phyloP scores from a whole-genome alignment of 1,140 invertebrate genomes.

The Ruditapes philippinarum region DNA sequence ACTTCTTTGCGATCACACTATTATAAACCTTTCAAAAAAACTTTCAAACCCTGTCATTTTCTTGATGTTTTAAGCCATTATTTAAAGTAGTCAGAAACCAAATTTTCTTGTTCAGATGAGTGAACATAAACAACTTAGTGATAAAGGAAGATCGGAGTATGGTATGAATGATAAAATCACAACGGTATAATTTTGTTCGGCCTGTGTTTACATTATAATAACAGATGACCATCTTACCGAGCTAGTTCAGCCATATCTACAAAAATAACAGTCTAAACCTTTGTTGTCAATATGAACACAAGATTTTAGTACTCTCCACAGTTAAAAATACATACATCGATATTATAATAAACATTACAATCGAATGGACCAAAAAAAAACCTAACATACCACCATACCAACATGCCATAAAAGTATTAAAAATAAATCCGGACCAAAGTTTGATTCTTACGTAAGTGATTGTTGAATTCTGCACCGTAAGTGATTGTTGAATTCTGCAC shows the following conservation, averaged over 20 bases:
- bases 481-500: neutral
- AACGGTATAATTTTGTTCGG: neutral
- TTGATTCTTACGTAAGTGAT: neutral
- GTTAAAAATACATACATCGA: neutral
- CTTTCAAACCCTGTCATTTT: too few relatives aligned
- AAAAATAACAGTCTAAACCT: neutral
- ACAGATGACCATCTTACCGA: neutral
- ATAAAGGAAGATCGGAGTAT: neutral
- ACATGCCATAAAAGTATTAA: neutral
- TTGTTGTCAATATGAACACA: too few relatives aligned
- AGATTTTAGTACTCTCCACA: too few relatives aligned
- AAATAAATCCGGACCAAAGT: neutral
- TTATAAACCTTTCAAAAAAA: too few relatives aligned
- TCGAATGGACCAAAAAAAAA: too few relatives aligned
- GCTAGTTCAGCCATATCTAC: neutral
- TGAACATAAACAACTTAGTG: too few relatives aligned
- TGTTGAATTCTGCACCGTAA: neutral
- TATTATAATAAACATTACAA: too few relatives aligned
- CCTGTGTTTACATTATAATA: neutral
- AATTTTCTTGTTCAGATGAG: too few relatives aligned
- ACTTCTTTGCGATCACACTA: too few relatives aligned
- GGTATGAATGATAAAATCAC: neutral
- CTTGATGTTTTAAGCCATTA: too few relatives aligned
- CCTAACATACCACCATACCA: neutral
- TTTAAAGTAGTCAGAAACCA: too few relatives aligned